These are phyloP conservation scores for Falcaria lacertinaria DNA, from an alignment of 2,888 invertebrate species.

Conservation along the genomic window DNA sequence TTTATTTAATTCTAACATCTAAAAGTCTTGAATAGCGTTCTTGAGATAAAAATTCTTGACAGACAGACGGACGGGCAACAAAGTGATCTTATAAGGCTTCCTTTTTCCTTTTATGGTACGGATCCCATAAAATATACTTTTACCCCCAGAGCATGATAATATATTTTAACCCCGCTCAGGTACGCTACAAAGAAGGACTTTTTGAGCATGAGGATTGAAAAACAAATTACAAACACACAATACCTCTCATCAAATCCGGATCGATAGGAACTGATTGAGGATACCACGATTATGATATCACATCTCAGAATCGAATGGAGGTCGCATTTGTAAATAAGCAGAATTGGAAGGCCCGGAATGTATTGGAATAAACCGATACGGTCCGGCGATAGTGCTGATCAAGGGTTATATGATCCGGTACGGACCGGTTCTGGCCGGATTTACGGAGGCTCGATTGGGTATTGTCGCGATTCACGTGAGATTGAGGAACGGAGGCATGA, in stretches of 20 bases:
- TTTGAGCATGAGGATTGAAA: background rate
- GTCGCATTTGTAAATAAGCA: conserved; percentile 29
- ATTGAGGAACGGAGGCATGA: conserved; percentile 37
- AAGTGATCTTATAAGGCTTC: too few species aligned
- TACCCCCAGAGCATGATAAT: too few species aligned
- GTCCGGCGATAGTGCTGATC: conserved; percentile 47
- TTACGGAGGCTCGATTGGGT: conserved; percentile 30
- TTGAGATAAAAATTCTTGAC: too few species aligned
- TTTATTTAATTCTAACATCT: too few species aligned
- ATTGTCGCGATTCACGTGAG: conserved; percentile 41
- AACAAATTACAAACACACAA: background rate
- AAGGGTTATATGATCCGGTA: conserved; percentile 38
- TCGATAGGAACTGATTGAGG: background rate
- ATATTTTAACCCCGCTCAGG: too few species aligned
- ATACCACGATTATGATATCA: conserved; percentile 5
- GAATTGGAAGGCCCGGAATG: conserved; percentile 21
- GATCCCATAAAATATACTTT: too few species aligned
- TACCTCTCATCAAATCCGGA: background rate
- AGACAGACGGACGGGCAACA: too few species aligned
- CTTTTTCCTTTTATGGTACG: too few species aligned
- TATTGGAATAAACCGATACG: conserved; percentile 25
- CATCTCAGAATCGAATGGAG: conserved; percentile 11
- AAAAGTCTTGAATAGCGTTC: too few species aligned
- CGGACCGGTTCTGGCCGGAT: conserved; percentile 24
- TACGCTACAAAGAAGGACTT: too few species aligned